Evolutionary conservation across 92 coral and sea anemone species (phyloP).

Genomic region (Epizoanthus ramosus): DNA sequence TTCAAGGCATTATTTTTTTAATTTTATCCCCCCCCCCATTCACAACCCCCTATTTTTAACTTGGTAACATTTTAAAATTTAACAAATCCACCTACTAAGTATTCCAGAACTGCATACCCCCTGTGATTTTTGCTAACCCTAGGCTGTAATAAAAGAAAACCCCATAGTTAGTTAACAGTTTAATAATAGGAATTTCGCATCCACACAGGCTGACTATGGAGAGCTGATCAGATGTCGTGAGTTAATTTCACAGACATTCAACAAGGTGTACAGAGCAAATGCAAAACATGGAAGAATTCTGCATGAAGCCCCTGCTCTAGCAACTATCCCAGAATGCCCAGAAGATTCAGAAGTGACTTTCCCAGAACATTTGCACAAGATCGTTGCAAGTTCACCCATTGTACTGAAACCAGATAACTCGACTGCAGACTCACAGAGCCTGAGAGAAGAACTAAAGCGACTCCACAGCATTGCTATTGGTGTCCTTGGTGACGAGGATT

Average conservation of each 20-base stretch:
- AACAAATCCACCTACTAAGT: no score
- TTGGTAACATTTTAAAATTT: no score
- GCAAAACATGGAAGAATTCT: slow-evolving; percentile 32
- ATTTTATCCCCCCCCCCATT: no score
- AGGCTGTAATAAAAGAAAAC: not conserved
- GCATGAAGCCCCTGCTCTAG: slow-evolving; percentile 49
- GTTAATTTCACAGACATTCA: slow-evolving; percentile 51
- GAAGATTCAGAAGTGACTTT: slow-evolving; percentile 55
- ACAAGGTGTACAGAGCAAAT: slow-evolving; percentile 7
- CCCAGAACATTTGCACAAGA: slow-evolving; percentile 70
- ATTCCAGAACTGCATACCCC: no score
- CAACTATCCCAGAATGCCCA: slow-evolving; percentile 67
- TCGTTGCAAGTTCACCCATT: slow-evolving; percentile 41
- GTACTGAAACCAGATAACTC: slow-evolving; percentile 42
- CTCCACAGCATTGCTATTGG: slow-evolving; percentile 63
- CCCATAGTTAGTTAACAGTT: not conserved
- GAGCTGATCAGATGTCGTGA: slow-evolving; percentile 72
- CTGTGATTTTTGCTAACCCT: no score
- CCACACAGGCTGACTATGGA: slow-evolving; percentile 53
- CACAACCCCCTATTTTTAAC: no score
- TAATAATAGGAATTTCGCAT: not conserved
- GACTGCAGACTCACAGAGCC: slow-evolving; percentile 48
- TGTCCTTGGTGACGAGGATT: slow-evolving; percentile 62
- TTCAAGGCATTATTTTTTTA: no score
- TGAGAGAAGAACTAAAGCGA: slow-evolving; percentile 72